Evolutionary conservation across 2,888 invertebrate species (phyloP), one percentile per base, ranked within the genome.

Genomic region (Lissonota sp.): DNA sequence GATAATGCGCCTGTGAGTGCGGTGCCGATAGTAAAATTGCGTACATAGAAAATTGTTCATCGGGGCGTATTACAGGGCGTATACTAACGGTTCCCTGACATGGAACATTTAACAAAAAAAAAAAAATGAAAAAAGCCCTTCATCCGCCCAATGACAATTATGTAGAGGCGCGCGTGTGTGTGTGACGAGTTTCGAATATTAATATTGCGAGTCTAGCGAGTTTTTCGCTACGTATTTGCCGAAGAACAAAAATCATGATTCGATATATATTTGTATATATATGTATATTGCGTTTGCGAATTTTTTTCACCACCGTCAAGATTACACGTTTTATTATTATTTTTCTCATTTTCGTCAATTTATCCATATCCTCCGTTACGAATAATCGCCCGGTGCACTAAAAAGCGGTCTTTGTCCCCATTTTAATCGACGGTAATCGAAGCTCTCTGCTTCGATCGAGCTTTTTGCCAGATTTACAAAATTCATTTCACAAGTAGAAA

Each of bases 101-200:
- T 81, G 70, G 82, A 85, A 84, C 74, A 80, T 86, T 86, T 26
- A 26, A 26, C 26, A 26, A 26, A 26, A 26, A 26, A 26, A 26
- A 26, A 26, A 26, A 26, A 26, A 26, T 26, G 26, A 12, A 53
- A 87, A 86, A 87, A 71, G 86, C 86, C 84, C 83, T 82, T 85
- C 79, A 46, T 53, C 46, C 82, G 74, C 75, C 78, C 84, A 86
- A 87, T 88, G 85, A 88, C 88, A 87, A 87, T 85, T 80, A 26
- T 26, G 26, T 26, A 26, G 83, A 86, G 72, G 49, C 12, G 55
- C 64, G 49, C 73, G 55, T 57, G 57, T 37, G 57, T 37, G 8
- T 81, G 75, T 84, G 83, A 85, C 79, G 76, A 80, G 62, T 71
- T 79, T 77, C 60, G 53, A 42, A 76, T 82, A 77, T 80, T 73